phyloP scores from a whole-genome alignment of 2,797 vertebrate species.

The Paratrypauchen microcephalus region DNA sequence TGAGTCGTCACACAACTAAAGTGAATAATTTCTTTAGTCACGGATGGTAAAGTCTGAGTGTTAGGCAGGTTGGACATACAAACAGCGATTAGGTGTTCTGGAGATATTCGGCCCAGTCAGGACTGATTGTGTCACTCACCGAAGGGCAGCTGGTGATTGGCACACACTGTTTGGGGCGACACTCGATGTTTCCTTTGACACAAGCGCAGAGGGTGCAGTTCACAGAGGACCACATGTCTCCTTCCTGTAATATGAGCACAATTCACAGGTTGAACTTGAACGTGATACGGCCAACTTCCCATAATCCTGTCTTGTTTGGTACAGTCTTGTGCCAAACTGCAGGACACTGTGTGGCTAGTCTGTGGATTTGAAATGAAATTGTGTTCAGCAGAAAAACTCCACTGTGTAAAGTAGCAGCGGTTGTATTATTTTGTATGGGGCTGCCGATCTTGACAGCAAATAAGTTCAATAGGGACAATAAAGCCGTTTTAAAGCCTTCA shows the following conservation, averaged over 20 bases:
- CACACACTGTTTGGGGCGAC: conserved; percentile 90
- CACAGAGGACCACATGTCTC: conserved; percentile 95
- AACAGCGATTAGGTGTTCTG: background rate
- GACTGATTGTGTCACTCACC: conserved; percentile 61
- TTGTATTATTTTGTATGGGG: too few species aligned
- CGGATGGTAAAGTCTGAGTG: conserved; percentile 25
- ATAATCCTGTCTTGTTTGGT: background rate
- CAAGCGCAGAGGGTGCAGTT: conserved; percentile 96
- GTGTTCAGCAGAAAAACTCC: too few species aligned
- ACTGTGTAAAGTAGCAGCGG: too few species aligned
- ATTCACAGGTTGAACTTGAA: background rate
- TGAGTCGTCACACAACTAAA: conserved; percentile 26
- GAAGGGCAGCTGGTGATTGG: conserved; percentile 91
- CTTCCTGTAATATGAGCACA: conserved; percentile 76
- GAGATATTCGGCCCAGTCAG: background rate
- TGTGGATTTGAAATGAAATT: too few species aligned
- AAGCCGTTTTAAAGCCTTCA: too few species aligned
- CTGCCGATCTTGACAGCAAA: too few species aligned
- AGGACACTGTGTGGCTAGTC: too few species aligned
- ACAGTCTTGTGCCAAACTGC: too few species aligned
- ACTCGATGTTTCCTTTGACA: conserved; percentile 86
- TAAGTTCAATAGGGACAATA: too few species aligned
- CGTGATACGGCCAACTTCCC: background rate
- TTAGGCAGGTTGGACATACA: conserved; percentile 5
- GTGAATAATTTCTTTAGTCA: conserved; percentile 34